These are phyloP conservation scores for Eospalax fontanierii DNA, from an alignment of 2,797 vertebrate species.

Conservation along the genomic window DNA sequence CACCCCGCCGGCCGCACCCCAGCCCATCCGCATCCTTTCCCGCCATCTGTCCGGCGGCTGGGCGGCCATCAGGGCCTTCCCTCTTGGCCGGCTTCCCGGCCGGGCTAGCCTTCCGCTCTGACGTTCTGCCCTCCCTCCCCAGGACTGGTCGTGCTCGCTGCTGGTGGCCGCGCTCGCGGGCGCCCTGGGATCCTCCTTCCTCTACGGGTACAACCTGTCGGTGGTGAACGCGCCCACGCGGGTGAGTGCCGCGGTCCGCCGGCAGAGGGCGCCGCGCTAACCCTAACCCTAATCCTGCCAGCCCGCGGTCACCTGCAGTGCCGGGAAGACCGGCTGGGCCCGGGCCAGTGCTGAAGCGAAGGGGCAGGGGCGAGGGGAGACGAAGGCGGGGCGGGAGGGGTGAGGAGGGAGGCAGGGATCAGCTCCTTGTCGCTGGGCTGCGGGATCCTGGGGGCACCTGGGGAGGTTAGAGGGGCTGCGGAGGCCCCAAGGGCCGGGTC, in stretches of 20 bases:
- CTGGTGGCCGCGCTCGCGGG: constrained; percentile 93
- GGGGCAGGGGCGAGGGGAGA: too few relatives aligned
- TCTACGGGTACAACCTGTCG: constrained; percentile 97
- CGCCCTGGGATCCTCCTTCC: constrained; percentile 96
- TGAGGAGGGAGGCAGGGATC: neutral
- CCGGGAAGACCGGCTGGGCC: neutral
- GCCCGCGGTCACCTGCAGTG: neutral
- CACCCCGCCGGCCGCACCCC: neutral
- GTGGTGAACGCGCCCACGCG: constrained; percentile 95
- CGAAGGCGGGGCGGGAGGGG: neutral
- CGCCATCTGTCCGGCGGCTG: too few relatives aligned
- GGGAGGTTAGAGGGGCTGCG: accelerated
- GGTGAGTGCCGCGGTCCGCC: constrained; percentile 90
- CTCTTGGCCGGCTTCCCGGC: neutral
- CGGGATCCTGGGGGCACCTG: neutral
- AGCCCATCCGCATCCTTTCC: neutral
- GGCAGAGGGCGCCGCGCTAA: constrained; percentile 76
- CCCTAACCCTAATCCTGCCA: neutral
- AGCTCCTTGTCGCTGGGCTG: neutral
- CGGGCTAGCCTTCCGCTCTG: neutral
- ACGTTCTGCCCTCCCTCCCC: constrained; percentile 65
- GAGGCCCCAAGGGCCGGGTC: neutral
- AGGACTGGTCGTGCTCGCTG: constrained; percentile 92
- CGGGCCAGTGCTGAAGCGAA: neutral
- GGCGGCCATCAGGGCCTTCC: neutral